Base-by-base conservation (phyloP, 1,140 invertebrate species). In the Lineus longissimus region DNA sequence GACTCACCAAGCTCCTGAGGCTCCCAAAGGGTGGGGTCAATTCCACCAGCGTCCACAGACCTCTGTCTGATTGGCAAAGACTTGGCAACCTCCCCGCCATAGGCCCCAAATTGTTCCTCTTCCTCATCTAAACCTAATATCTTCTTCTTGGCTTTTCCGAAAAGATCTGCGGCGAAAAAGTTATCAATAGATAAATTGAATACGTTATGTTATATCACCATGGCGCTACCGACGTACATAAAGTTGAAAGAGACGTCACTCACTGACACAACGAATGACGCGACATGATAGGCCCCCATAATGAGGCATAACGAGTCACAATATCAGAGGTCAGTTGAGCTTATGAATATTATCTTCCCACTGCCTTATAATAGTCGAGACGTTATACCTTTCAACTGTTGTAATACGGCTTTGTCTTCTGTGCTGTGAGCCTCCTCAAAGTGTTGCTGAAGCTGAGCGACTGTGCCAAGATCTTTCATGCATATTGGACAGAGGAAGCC, bases 401-500 rank as follows among this genome's bases (percentile, higher is more conserved):
- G 91, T n/a, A 94, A 81, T 31, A 94, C 87, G 81, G 93, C 92
- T 74, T 92, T 90, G 76, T 95, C 92, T 76, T 94, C 92, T 56
- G 70, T 87, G 17, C 73, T 74, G 76, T 96, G 94, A 63, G 87
- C 84, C 65, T 89, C 89, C 79, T 95, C 91, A 82, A 95, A 96
- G 81, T 96, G 94, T 66, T 86, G 86, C 40, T 91, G 90, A 63
- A 97, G 84, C 74, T 91, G 87, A 59, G 86, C 85, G 7, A 91
- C 88, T 22, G 91, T 90, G 73, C 91, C 90, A 19, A 94, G 86
- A 81, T 96, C 93, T 51, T 88, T 88, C 82, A 92, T 90, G 77
- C 94, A 97, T 74, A 94, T 91, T 0, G 94, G 93, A 81, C 94
- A 97, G 2, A 97, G 83, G 77, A 96, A 95, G 7, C 94, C 94